Evolutionary conservation across 1,140 invertebrate genomes (phyloP).

Genomic region (Aphis gossypii): DNA sequence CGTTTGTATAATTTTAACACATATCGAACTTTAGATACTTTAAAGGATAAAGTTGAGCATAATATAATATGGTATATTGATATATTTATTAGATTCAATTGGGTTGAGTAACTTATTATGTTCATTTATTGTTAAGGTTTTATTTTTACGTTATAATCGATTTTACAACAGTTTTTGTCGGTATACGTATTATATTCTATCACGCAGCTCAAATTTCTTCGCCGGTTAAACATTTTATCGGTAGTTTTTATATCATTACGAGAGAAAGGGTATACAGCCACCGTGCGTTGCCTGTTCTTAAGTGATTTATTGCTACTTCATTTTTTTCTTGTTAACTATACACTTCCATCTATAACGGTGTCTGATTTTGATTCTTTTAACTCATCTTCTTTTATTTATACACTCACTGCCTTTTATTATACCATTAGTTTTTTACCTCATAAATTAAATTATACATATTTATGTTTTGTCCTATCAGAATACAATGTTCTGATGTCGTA

Average conservation of each 20-base stretch:
- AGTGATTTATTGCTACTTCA: not conserved
- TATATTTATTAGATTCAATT: not conserved
- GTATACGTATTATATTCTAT: not conserved
- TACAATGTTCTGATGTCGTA: not conserved
- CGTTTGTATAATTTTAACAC: not conserved
- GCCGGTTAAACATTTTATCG: not conserved
- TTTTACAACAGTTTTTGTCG: not conserved
- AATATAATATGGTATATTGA: not conserved
- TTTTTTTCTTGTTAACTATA: not conserved
- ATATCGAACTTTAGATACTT: not conserved
- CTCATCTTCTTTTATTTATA: not conserved
- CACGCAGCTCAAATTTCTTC: not conserved
- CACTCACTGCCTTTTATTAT: not conserved
- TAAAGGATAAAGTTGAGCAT: not conserved
- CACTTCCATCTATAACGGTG: not conserved
- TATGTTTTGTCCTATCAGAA: not conserved
- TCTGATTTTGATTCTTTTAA: not conserved
- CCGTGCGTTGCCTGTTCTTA: not conserved
- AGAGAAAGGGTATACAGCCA: not conserved
- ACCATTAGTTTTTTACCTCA: not conserved
- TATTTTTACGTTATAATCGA: not conserved
- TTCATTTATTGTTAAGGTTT: not conserved
- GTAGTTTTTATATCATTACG: not conserved
- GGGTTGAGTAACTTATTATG: not conserved
- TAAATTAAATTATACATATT: conserved; percentile 4